These are phyloP conservation scores for Poeciliopsis prolifica DNA, from an alignment of 2,113 vertebrate genomes.

Conservation along the genomic window DNA sequence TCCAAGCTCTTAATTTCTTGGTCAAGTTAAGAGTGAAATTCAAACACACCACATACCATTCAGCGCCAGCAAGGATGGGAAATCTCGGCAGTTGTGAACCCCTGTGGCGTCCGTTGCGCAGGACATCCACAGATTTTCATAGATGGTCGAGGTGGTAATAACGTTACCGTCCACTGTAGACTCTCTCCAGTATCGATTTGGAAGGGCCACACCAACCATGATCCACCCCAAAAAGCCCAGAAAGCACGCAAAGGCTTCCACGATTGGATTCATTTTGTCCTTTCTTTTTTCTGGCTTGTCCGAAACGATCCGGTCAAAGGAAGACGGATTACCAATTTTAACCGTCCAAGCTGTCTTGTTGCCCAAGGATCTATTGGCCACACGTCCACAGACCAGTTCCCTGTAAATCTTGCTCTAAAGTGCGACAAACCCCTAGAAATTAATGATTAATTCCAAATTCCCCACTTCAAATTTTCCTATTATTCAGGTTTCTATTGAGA, in stretches of 20 bases:
- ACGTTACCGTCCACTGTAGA: conserved; percentile 82
- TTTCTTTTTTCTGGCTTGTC: conserved; percentile 3
- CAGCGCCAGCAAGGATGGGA: conserved; percentile 85
- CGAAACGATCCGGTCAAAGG: conserved; percentile 19
- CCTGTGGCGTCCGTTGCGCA: conserved; percentile 86
- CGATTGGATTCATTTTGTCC: conserved; percentile 62
- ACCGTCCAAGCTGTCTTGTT: conserved; percentile 17
- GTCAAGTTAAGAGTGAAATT: background rate
- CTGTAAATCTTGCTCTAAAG: conserved; percentile 17
- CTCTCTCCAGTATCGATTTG: conserved; percentile 75
- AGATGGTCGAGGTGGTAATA: conserved; percentile 86
- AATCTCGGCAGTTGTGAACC: conserved; percentile 87
- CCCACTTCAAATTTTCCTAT: conserved; percentile 41
- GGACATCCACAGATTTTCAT: conserved; percentile 88
- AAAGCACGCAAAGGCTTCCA: conserved; percentile 70
- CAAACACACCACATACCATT: conserved; percentile 74
- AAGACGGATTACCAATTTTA: conserved; percentile 4
- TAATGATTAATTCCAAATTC: conserved; percentile 55
- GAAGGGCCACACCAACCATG: conserved; percentile 68
- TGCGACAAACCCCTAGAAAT: conserved; percentile 48
- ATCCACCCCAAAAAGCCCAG: conserved; percentile 75
- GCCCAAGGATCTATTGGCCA: conserved; percentile 26
- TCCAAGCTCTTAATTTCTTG: background rate
- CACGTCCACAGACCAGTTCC: conserved; percentile 10
- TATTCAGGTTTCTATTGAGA: conserved; percentile 50